Evolutionary conservation across 2,797 vertebrate species (phyloP).

Genomic region (Gila robusta): DNA sequence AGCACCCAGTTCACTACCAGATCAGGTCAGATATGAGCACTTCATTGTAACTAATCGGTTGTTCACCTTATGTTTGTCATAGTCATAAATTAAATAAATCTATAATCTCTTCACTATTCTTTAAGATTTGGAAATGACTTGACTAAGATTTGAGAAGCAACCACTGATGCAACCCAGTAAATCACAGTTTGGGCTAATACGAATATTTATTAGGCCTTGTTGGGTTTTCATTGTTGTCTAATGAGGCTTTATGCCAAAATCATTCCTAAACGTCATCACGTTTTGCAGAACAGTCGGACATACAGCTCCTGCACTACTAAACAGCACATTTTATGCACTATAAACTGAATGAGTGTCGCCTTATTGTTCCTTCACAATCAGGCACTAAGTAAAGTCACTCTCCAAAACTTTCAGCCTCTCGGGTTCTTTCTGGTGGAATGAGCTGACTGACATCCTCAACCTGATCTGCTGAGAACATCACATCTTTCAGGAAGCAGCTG

Average conservation of each 20-base stretch:
- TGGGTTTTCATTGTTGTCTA: neutral
- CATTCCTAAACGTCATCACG: no score
- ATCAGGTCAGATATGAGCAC: conserved; percentile 3
- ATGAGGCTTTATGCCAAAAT: neutral
- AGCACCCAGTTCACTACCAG: conserved; percentile 7
- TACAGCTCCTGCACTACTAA: neutral
- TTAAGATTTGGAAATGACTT: conserved; percentile 2
- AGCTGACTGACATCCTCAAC: neutral
- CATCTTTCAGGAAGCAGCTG: neutral
- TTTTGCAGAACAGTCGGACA: neutral
- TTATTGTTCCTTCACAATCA: neutral
- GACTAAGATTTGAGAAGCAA: neutral
- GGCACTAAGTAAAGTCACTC: neutral
- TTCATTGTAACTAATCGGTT: neutral
- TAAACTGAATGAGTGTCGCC: neutral
- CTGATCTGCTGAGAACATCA: neutral
- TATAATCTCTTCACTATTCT: neutral
- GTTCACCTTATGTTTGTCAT: neutral
- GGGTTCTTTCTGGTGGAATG: neutral
- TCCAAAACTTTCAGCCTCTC: neutral
- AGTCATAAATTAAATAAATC: neutral
- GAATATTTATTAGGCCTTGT: neutral
- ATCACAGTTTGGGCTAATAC: neutral
- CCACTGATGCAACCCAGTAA: neutral
- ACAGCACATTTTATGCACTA: neutral